These are phyloP conservation scores for Drosophila yakuba DNA, from an alignment of 1,140 invertebrate species.

Conservation along the genomic window DNA sequence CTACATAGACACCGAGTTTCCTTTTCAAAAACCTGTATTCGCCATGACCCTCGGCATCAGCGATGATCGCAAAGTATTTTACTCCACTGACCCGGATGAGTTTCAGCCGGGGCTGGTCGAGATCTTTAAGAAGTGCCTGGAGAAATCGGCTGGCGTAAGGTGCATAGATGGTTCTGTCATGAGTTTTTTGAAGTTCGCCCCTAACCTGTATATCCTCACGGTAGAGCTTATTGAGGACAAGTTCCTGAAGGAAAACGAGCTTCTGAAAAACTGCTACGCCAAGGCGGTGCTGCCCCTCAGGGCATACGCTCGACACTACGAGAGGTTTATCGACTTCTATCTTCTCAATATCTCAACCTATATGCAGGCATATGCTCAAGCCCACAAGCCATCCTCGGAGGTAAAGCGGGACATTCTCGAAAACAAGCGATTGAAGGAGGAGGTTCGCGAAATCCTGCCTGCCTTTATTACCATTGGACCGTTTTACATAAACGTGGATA, in stretches of 20 bases:
- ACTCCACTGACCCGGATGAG: slow-evolving; percentile 75
- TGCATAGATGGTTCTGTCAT: slow-evolving; percentile 66
- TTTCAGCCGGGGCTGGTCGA: slow-evolving; percentile 67
- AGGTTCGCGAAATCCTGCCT: slow-evolving; percentile 67
- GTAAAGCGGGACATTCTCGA: slow-evolving; percentile 75
- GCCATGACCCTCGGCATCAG: slow-evolving; percentile 62
- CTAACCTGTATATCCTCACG: slow-evolving; percentile 69
- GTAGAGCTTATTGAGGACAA: slow-evolving; percentile 77
- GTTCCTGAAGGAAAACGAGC: slow-evolving; percentile 49
- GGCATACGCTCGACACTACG: slow-evolving; percentile 59
- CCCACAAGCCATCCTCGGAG: slow-evolving; percentile 57
- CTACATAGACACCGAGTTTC: slow-evolving; percentile 72
- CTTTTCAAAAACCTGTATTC: slow-evolving; percentile 67
- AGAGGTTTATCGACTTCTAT: slow-evolving; percentile 75
- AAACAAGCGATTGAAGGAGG: slow-evolving; percentile 71
- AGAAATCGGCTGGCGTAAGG: slow-evolving; percentile 65
- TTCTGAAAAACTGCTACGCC: slow-evolving; percentile 54
- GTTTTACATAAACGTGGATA: slow-evolving; percentile 74
- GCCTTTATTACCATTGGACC: slow-evolving; percentile 74
- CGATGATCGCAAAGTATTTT: slow-evolving; percentile 60
- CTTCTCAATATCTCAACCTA: slow-evolving; percentile 44
- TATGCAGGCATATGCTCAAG: slow-evolving; percentile 57
- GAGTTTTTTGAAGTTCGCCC: slow-evolving; percentile 63
- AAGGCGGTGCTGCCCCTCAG: slow-evolving; percentile 61
- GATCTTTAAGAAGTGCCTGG: slow-evolving; percentile 64